Evolutionary conservation across 2,113 vertebrate species (phyloP).

Genomic region (Gobius niger): DNA sequence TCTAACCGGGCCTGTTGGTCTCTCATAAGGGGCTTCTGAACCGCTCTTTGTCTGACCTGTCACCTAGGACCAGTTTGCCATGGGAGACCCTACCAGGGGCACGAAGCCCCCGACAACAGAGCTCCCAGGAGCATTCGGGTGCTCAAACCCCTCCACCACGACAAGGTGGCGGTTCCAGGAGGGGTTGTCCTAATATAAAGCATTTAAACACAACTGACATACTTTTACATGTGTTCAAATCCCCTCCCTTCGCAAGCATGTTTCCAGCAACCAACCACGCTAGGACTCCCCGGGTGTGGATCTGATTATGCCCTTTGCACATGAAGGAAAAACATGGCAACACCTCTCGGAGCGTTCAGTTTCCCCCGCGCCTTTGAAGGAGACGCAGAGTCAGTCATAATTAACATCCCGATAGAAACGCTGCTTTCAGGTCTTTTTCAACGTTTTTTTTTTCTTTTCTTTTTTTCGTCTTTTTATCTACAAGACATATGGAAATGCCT

Average conservation of each 20-base stretch:
- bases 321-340: slow-evolving; percentile 9
- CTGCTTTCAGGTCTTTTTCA: slow-evolving; percentile 23
- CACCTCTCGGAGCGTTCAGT: slow-evolving; percentile 6
- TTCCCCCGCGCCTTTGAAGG: slow-evolving; percentile 30
- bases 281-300: slow-evolving; percentile 13
- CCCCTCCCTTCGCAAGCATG: slow-evolving; percentile 8
- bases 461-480: slow-evolving; percentile 13
- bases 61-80: too few relatives aligned
- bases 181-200: slow-evolving; percentile 7
- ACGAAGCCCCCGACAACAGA: too few relatives aligned
- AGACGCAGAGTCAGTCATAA: slow-evolving; percentile 28
- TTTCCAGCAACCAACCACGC: slow-evolving; percentile 10
- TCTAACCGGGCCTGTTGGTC: too few relatives aligned
- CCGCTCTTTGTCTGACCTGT: too few relatives aligned
- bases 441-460: slow-evolving; percentile 12
- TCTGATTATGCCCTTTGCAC: slow-evolving; percentile 47
- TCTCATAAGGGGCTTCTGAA: too few relatives aligned
- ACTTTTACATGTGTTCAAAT: slow-evolving; percentile 59
- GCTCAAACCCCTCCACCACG: too few relatives aligned
- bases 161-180: too few relatives aligned
- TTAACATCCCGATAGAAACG: slow-evolving; percentile 41
- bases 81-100: too few relatives aligned
- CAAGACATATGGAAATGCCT: slow-evolving; percentile 21
- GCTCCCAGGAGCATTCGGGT: too few relatives aligned
- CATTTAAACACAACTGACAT: slow-evolving; percentile 59